phyloP scores from a whole-genome alignment of 2,888 invertebrate species.

The Tuberolachnus salignus region DNA sequence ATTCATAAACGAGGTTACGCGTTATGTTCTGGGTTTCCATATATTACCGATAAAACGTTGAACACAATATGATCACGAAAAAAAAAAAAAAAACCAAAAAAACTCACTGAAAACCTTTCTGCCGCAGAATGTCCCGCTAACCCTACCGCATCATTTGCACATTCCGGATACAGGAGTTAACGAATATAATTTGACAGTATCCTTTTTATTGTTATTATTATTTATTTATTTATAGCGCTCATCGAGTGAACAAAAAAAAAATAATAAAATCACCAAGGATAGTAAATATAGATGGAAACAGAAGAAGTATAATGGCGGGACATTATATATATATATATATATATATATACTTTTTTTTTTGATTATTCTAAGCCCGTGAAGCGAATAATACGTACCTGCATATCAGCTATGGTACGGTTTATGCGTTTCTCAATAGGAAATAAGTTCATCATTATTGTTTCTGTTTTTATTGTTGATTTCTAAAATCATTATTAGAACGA shows the following conservation, averaged over 20 bases:
- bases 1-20: neutral
- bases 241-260: neutral
- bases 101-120: too few relatives aligned
- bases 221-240: neutral
- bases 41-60: too few relatives aligned
- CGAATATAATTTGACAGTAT: neutral
- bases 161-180: neutral
- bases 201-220: too few relatives aligned
- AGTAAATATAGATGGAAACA: neutral
- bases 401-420: neutral
- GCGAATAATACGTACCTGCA: neutral
- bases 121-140: too few relatives aligned
- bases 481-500: conserved; percentile 4
- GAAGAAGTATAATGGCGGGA: neutral
- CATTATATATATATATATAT: too few relatives aligned
- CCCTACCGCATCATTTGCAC: too few relatives aligned
- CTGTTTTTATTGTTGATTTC: conserved; percentile 1
- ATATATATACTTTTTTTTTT: neutral
- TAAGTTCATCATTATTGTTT: neutral
- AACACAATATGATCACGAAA: neutral
- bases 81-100: too few relatives aligned
- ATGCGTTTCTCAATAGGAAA: too few relatives aligned
- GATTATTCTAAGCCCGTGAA: neutral
- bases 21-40: too few relatives aligned
- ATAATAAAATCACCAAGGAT: neutral